Evolutionary conservation across 2,113 vertebrate genomes (phyloP).

Genomic region (western clawed frog (Xenopus tropicalis)): UCB_Xtro_10.0 CM004444.2:169243501-169244000

Average conservation of each 20-base stretch:
- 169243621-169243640: constrained; percentile 27
- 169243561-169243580: not conserved
- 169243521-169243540: not conserved
- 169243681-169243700: constrained; percentile 6
- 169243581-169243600: constrained; percentile 12
- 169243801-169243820: too few relatives aligned
- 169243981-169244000: too few relatives aligned
- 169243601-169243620: constrained; percentile 29
- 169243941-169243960: too few relatives aligned
- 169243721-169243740: constrained; percentile 23
- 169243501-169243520: too few relatives aligned
- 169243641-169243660: constrained; percentile 14
- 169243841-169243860: too few relatives aligned
- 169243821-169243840: too few relatives aligned
- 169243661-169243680: constrained; percentile 24
- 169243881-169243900: too few relatives aligned
- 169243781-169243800: not conserved
- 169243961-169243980: too few relatives aligned
- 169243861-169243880: too few relatives aligned
- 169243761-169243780: not conserved
- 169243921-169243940: too few relatives aligned
- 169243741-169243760: not conserved
- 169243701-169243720: constrained; percentile 16
- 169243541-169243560: not conserved
- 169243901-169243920: too few relatives aligned